Evolutionary conservation across 2,888 invertebrate genomes (phyloP).

Genomic region (Oeneis ivallda): DNA sequence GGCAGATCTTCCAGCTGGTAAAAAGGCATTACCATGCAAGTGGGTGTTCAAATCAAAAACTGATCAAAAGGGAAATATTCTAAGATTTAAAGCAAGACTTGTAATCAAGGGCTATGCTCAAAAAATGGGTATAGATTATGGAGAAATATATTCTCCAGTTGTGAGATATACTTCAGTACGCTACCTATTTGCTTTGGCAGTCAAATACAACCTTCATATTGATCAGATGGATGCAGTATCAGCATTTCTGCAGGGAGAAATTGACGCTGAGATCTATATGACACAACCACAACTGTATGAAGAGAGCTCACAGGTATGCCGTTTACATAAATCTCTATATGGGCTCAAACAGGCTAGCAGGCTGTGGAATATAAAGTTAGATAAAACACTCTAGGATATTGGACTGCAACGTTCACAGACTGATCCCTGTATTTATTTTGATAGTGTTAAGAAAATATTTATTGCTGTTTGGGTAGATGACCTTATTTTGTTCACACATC

Average conservation of each 20-base stretch:
- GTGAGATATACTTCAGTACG: conserved; percentile 4
- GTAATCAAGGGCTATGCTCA: not conserved
- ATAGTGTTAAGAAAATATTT: too few relatives aligned
- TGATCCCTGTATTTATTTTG: conserved; percentile 24
- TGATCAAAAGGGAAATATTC: not conserved
- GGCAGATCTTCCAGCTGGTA: too few relatives aligned
- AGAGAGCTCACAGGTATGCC: not conserved
- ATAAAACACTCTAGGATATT: conserved; percentile 3
- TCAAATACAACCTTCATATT: too few relatives aligned
- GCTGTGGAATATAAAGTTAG: not conserved
- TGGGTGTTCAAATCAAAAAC: not conserved
- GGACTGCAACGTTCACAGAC: conserved; percentile 8
- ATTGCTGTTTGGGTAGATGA: too few relatives aligned
- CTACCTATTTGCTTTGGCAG: conserved; percentile 6
- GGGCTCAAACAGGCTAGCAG: not conserved
- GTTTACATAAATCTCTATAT: not conserved
- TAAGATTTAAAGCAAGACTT: not conserved
- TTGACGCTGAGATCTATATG: not conserved
- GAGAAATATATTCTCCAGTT: conserved; percentile 7
- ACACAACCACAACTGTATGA: not conserved
- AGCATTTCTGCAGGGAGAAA: conserved; percentile 12
- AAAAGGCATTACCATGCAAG: too few relatives aligned
- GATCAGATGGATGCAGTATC: not conserved
- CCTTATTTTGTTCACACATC: too few relatives aligned
- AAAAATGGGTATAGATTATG: not conserved